phyloP scores from a whole-genome alignment of 1,140 invertebrate genomes.

The Heliconius melpomene region DNA sequence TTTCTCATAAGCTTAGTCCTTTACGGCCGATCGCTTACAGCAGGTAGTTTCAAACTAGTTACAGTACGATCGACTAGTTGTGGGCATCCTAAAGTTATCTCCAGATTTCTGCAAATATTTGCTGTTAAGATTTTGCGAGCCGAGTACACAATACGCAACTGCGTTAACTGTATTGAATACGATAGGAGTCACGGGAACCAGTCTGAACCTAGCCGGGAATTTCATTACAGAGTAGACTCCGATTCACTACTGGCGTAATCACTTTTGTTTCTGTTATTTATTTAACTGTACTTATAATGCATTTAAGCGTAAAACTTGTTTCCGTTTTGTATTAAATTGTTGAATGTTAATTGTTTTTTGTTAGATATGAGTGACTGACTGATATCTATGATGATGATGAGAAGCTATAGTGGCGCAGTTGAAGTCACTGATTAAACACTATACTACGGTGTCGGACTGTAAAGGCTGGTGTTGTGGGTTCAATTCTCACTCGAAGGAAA shows the following conservation, averaged over 20 bases:
- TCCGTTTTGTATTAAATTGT: background rate
- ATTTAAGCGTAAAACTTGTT: background rate
- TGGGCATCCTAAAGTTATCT: no score
- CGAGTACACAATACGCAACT: no score
- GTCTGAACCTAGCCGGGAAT: slow-evolving; percentile 18
- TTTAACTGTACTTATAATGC: background rate
- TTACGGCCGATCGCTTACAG: slow-evolving; percentile 35
- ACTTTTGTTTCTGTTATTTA: slow-evolving; percentile 31
- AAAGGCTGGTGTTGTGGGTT: no score
- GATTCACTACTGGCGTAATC: slow-evolving; percentile 27
- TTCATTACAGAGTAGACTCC: slow-evolving; percentile 31
- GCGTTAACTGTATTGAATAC: background rate
- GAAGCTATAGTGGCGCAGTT: no score
- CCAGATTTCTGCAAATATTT: no score
- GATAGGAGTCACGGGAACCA: background rate
- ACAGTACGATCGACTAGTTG: background rate
- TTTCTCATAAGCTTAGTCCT: slow-evolving; percentile 31
- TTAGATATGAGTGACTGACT: background rate
- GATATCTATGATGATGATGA: no score
- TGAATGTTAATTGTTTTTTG: background rate
- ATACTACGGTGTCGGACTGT: no score
- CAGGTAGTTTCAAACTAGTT: slow-evolving; percentile 31
- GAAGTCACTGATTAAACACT: background rate
- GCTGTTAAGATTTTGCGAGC: no score
- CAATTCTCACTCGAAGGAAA: no score